Evolutionary conservation across 2,888 invertebrate species (phyloP).

Genomic region (Norana najaformis): DNA sequence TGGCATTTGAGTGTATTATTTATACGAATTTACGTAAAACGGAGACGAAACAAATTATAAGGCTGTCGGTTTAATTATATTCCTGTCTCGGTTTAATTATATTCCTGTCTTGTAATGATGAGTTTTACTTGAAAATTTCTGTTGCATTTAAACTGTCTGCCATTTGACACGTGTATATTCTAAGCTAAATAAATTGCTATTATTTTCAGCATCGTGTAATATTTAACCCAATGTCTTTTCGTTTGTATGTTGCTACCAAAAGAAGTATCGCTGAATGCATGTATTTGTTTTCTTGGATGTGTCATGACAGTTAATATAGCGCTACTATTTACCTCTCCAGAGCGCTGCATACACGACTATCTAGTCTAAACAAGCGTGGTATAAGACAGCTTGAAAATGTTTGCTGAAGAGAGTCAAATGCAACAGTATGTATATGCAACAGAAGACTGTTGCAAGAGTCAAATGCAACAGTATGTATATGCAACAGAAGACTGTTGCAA

Average conservation of each 20-base stretch:
- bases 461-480: too few species aligned
- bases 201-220: slow-evolving; percentile 1
- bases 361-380: too few species aligned
- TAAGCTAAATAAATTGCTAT: not conserved
- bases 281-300: too few species aligned
- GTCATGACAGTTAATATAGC: too few species aligned
- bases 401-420: too few species aligned
- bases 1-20: not conserved
- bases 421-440: too few species aligned
- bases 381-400: too few species aligned
- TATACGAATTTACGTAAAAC: not conserved
- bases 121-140: not conserved
- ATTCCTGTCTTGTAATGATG: not conserved
- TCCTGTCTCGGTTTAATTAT: not conserved
- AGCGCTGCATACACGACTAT: too few species aligned
- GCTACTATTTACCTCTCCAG: too few species aligned
- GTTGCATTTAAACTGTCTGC: slow-evolving; percentile 1
- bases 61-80: not conserved
- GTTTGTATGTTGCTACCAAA: not conserved
- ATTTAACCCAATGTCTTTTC: not conserved
- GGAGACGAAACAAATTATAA: not conserved
- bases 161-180: not conserved
- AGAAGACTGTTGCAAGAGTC: too few species aligned
- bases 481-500: too few species aligned
- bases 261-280: not conserved